A percentile compares a stretch with the other conserved stretches of the same genome.
Conservation (phyloP, 2,113 vertebrate genomes). For the Hassar affinis region DNA sequence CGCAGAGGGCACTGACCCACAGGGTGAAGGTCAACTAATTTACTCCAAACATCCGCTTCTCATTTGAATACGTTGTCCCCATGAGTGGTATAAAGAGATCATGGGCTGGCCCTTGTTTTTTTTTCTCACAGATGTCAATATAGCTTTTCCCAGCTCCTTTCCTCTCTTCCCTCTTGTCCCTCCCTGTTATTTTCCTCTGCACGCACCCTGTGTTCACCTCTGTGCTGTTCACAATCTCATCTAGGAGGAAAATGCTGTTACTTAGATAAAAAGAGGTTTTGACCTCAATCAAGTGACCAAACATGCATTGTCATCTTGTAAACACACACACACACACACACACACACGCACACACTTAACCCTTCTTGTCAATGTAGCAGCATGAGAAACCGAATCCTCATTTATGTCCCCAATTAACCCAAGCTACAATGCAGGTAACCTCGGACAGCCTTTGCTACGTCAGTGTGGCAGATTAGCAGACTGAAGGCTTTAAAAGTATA, state of each 20-base stretch:
- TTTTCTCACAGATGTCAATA: slow-evolving; percentile 61
- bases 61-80: slow-evolving; percentile 74
- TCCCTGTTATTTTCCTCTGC: slow-evolving; percentile 32
- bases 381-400: slow-evolving; percentile 11
- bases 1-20: slow-evolving; percentile 65
- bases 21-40: slow-evolving; percentile 80
- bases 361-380: slow-evolving; percentile 4
- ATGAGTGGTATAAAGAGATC: slow-evolving; percentile 68
- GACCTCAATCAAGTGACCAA: slow-evolving; percentile 64
- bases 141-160: slow-evolving; percentile 59
- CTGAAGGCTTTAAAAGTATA: slow-evolving; percentile 62
- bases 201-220: slow-evolving; percentile 39
- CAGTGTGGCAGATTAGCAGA: slow-evolving; percentile 59
- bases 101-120: slow-evolving; percentile 51
- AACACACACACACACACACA: slow-evolving; percentile 38
- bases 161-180: slow-evolving; percentile 33
- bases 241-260: slow-evolving; percentile 27
- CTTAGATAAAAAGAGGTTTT: slow-evolving; percentile 56
- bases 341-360: slow-evolving; percentile 33
- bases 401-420: slow-evolving; percentile 22
- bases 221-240: slow-evolving; percentile 29
- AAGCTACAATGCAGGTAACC: slow-evolving; percentile 27
- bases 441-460: slow-evolving; percentile 23
- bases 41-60: slow-evolving; percentile 71
- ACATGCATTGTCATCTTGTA: slow-evolving; percentile 29